Evolutionary conservation across 1,140 invertebrate species (phyloP), one percentile per base, ranked within the genome.

Genomic region (Papilio polyxenes): DNA sequence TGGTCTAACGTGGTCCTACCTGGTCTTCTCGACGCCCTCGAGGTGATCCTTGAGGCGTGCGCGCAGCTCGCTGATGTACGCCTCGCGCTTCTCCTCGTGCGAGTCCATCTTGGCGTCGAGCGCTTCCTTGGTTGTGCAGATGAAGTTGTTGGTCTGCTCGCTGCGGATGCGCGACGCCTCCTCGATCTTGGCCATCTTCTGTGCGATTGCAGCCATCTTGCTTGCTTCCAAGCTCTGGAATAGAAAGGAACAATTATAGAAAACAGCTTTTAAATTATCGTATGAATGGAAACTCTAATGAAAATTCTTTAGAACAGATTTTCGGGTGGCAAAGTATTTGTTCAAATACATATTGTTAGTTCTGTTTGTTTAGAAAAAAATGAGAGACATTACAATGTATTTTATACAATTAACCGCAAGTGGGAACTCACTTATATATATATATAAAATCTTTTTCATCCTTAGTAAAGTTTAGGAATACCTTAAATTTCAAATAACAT

Each of bases 81-180:
- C 97, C 91, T 98, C 98, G 85, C 98, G 95, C 88, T 99, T 99
- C 89, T 97, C 98, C 88, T 96, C 97, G 82, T 97, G 97, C 82
- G 95, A 96, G 90, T 98, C 98, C 97, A 99, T 98, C 94, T 98
- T 98, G 75, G 97, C 96, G 89, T 98, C 97, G 69, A 98, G 95
- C 77, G 97, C 97, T 91, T 98, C 97, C 91, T 98, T 97, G 37
- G 98, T 98, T 84, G 96, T 95, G 82, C 96, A 95, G 78, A 98
- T 98, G 92, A 98, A 98, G 86, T 96, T 96, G 85, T 95, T 96
- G 86, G 97, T 98, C 85, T 98, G 96, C 93, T 98, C 98, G 91
- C 98, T 97, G 86, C 97, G 97, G 94, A 98, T 98, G 83, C 97
- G 97, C 62, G 97, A 96, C n/a, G 97, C 97, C 87, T 98, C 98